Base-by-base conservation (phyloP, 2,888 invertebrate species). In the Hirtodrosophila histrioides region DNA sequence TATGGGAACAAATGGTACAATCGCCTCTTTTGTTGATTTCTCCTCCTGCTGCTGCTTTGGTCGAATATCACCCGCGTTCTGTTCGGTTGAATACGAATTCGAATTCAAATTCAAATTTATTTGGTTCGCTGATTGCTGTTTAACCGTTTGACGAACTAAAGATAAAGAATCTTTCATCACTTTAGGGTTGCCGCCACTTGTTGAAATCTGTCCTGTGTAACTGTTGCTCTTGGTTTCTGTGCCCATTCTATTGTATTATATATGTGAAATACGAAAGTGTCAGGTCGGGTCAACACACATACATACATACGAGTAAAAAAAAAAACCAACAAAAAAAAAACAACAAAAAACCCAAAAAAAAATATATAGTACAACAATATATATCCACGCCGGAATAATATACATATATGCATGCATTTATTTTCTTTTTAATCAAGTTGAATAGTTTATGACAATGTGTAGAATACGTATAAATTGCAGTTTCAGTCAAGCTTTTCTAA, bases 1-100 rank as follows among this genome's bases (percentile, higher is more conserved):
- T 66, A 95, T 88, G 51, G 95, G 93, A 63, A 95, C 78, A 75
- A 83, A 88, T 10, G 89, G 89, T n/a, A 90, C 85, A 65, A 65
- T 61, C 50, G 66, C 51, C 58, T 86, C 78, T 53, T 66, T 72
- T n/a, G 29, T 41, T 29, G 40, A 24, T 39, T 44, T 55, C 11
- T 62, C 67, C 49, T 73, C 56, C 54, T 57, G 58, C 49, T 73
- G 53, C 54, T 57, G 58, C 44, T 77, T 73, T 62, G 66, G 55
- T 65, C 65, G 82, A 54, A 53, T 63, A 72, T 85, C 82, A 61
- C 51, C 64, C 60, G 62, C 12, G 51, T 69, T 70, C 46, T 54
- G 54, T 41, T 66, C 63, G 61, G 37, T 63, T 43, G 66, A 56
- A 48, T 67, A 50, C 46, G 56, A n/a, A 51, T 43, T 62, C 23